Base-by-base conservation (phyloP, 2,797 vertebrate genomes). In the Sebastes steindachneri region DNA sequence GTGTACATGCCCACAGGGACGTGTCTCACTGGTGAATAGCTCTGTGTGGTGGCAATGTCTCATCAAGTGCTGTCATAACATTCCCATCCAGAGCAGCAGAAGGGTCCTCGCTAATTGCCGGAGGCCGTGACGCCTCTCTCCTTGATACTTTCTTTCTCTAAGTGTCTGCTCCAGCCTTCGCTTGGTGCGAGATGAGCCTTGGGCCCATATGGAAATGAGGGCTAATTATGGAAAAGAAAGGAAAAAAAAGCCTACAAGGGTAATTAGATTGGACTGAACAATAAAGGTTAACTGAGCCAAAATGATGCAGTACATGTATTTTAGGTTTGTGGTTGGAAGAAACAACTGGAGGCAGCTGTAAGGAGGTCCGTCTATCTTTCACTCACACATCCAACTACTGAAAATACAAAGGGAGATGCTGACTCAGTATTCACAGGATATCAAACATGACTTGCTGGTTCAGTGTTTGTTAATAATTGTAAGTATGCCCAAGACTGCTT, bases 41-140 rank as follows among this genome's bases (percentile, higher is more conserved):
- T 78, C 63, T 26, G 69, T 65, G 77, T 31, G 78, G 75, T 37
- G 72, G 90, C 86, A 68, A 66, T 54, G 73, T 89, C 91, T 91
- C 82, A 88, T 92, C 90, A 86, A 75, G 82, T 33, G 58, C 83
- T 87, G 91, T 90, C 91, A 90, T 80, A 90, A 84, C 84, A 82
- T 79, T 78, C 75, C 80, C 83, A 68, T 84, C 80, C 59, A 28
- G 54, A 37, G 48, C 78, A 45, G 75, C 79, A 83, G 73, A 85
- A 76, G 60, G 74, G 88, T 76, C 77, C 84, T 17, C 2, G 67
- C 73, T 86, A 81, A 80, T 82, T 71, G 87, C 88, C 26, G n/a
- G 71, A 69, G 89, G 85, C 80, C 28, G 35, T 19, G 37, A n/a
- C 31, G 41, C 63, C 58, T 84, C 73, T 55, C 75, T 73, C 65